Base-by-base conservation (phyloP, 2,888 invertebrate genomes). In the Sphaerophoria taeniata region DNA sequence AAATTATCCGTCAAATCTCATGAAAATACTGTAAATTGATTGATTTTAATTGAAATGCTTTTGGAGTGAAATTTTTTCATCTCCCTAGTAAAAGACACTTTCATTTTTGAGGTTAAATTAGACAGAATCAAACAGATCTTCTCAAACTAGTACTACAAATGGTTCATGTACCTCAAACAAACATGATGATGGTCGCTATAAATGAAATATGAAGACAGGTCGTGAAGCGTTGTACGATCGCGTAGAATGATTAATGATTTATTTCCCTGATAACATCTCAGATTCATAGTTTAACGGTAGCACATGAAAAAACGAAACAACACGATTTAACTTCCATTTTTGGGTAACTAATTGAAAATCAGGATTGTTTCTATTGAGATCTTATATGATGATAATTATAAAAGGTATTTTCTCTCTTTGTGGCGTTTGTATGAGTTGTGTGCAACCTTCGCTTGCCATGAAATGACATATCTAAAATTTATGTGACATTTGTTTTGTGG, bases 171-270 rank as follows among this genome's bases (percentile, higher is more conserved):
- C 24, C 24, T 24, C 24, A 2, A 24, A 24, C 24, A 24, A 2
- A 24, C 24, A 24, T 24, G 24, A 24, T 24, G 14, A 63, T 63
- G 63, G 33, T 11, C 9, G 9, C 33, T 4, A 63, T 45, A 63
- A 47, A 63, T 63, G 33, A 63, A 33, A 47, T 63, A 63, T 63
- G 63, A 47, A 47, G 63, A 63, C 63, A 63, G 33, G 47, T 47
- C 11, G 5, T n/a, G 3, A 56, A 45, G 65, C 67, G 72, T 67
- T 81, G 60, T 61, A 24, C 39, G 39, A 60, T 36, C 60, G 76
- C 76, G 45, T 67, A 77, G 61, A 77, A 82, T 82, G 82, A 82
- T 82, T 82, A 69, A 82, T 82, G 82, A 69, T 77, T 60, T 16
- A 16, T 63, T 70, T 82, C 61, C 72, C 55, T 67, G 55, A 16